Conservation (phyloP, 2,113 vertebrate genomes). For the Daphoenositta chrysoptera region DNA sequence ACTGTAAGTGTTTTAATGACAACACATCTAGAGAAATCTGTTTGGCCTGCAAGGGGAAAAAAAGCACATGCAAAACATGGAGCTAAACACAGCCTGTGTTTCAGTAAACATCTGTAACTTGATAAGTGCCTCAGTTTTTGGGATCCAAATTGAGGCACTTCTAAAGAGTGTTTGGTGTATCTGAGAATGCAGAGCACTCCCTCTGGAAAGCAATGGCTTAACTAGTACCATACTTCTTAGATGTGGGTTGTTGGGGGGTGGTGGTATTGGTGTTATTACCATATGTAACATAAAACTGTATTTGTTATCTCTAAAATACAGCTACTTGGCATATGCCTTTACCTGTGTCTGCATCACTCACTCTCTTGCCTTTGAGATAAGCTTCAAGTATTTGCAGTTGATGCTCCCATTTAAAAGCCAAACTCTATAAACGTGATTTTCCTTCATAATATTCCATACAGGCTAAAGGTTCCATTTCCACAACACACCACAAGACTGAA, state of each 20-base stretch:
- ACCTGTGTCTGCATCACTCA: neutral
- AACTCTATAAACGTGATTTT: neutral
- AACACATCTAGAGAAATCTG: neutral
- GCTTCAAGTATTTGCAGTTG: neutral
- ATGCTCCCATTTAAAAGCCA: neutral
- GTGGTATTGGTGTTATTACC: neutral
- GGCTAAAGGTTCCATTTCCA: slow-evolving; percentile 28
- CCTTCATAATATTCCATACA: neutral
- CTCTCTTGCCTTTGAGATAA: neutral
- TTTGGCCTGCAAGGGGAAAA: neutral
- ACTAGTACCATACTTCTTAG: neutral
- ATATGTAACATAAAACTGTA: neutral
- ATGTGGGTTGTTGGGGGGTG: fast-evolving
- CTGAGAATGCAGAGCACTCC: neutral
- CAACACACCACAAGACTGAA: neutral
- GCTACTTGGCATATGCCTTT: neutral
- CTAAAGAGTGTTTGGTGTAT: neutral
- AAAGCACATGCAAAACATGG: neutral
- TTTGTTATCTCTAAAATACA: neutral
- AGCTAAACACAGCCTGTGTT: neutral
- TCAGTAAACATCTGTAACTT: neutral
- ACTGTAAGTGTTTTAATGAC: neutral
- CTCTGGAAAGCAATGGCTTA: neutral
- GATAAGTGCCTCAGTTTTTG: neutral
- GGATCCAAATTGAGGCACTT: neutral